A percentile compares a stretch with the other conserved stretches of the same genome.
Conservation (phyloP, 2,113 vertebrate species). For the Cyprinodon variegatus region DNA sequence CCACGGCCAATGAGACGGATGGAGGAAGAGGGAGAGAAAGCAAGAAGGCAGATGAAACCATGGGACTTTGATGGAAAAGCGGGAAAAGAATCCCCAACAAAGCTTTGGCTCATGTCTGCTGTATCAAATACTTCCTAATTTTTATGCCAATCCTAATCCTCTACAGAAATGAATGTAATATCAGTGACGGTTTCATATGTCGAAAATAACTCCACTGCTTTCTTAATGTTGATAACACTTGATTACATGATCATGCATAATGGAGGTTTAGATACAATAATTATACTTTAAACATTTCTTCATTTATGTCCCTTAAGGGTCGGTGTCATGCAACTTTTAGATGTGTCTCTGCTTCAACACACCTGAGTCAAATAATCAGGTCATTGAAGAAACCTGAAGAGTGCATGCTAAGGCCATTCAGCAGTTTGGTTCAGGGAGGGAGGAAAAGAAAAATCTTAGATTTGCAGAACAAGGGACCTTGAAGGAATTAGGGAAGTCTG, state of each 20-base stretch:
- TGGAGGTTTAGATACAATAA: background rate
- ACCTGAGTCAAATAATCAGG: too few relatives aligned
- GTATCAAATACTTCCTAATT: conserved; percentile 70
- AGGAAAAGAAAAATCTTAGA: too few relatives aligned
- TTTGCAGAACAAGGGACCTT: too few relatives aligned
- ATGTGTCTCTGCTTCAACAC: too few relatives aligned
- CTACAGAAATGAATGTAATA: conserved; percentile 51
- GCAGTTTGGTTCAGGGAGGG: too few relatives aligned
- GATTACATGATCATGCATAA: background rate
- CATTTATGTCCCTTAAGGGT: too few relatives aligned
- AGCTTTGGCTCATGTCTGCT: conserved; percentile 64
- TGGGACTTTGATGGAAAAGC: conserved; percentile 72
- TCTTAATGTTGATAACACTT: background rate
- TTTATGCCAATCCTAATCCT: conserved; percentile 65
- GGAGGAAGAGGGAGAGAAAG: conserved; percentile 27
- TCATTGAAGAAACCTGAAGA: too few relatives aligned
- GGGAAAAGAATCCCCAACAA: conserved; percentile 71
- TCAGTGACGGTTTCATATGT: conserved; percentile 26
- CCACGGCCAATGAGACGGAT: conserved; percentile 63
- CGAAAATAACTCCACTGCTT: conserved; percentile 3
- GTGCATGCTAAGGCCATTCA: too few relatives aligned
- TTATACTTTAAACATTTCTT: background rate
- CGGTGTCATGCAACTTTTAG: too few relatives aligned
- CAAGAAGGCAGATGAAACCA: conserved; percentile 70
- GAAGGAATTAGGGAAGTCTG: too few relatives aligned